phyloP scores from a whole-genome alignment of 2,113 vertebrate species.

The Macquaria ambigua region DNA sequence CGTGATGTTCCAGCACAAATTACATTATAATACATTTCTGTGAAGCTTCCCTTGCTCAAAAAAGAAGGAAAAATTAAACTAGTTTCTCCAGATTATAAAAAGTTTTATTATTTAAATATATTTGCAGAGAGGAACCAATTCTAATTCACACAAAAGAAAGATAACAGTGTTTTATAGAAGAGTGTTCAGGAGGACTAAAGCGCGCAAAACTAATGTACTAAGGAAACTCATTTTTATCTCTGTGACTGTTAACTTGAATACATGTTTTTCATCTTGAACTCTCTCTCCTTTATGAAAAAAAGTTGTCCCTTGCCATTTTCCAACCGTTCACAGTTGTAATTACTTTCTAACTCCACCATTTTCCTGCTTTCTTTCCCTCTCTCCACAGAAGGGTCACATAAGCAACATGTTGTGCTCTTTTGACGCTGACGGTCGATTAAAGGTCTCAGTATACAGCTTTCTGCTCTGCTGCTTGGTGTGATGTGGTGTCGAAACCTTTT shows the following conservation, averaged over 20 bases:
- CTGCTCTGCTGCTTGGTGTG: constrained; percentile 45
- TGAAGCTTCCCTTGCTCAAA: background rate
- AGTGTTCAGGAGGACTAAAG: background rate
- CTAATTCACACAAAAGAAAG: background rate
- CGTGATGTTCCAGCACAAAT: background rate
- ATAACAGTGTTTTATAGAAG: constrained; percentile 12
- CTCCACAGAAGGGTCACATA: constrained; percentile 76
- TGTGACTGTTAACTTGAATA: background rate
- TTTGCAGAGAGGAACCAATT: constrained; percentile 9
- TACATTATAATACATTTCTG: background rate
- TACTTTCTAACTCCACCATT: constrained; percentile 24
- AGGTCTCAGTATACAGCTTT: constrained; percentile 70
- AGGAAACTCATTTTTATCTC: constrained; percentile 10
- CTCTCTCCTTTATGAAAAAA: background rate
- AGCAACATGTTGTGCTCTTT: constrained; percentile 71
- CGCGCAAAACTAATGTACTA: background rate
- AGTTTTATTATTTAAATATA: background rate
- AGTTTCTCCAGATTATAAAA: background rate
- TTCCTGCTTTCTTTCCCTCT: constrained; percentile 42
- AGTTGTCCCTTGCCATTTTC: background rate
- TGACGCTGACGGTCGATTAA: constrained; percentile 70
- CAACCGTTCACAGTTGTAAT: background rate
- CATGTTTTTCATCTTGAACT: background rate
- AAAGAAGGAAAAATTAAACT: background rate
- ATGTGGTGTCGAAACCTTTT: constrained; percentile 34